A percentile compares a stretch with the other conserved stretches of the same genome.
Evolutionary conservation across 2,113 vertebrate species (phyloP).

Genomic region (Xyrauchen texanus): DNA sequence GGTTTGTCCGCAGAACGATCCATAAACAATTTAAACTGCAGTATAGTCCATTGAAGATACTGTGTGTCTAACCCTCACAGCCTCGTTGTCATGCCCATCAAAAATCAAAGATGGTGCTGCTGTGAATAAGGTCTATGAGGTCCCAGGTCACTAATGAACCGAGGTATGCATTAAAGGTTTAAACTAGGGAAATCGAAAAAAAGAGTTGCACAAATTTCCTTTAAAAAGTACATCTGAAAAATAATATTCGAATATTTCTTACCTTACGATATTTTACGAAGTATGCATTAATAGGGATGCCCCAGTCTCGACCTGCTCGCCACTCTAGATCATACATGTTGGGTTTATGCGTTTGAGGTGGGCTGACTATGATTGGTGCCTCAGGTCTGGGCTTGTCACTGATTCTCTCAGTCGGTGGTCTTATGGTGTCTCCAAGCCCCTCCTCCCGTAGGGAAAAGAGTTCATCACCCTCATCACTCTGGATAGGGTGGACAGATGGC

Average conservation of each 20-base stretch:
- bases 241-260: conserved; percentile 29
- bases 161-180: too few relatives aligned
- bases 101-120: too few relatives aligned
- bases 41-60: too few relatives aligned
- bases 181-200: too few relatives aligned
- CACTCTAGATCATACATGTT: conserved; percentile 87
- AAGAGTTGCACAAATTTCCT: too few relatives aligned
- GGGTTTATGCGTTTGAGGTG: conserved; percentile 87
- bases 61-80: too few relatives aligned
- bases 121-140: too few relatives aligned
- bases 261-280: conserved; percentile 98
- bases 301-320: conserved; percentile 85
- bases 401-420: conserved; percentile 52
- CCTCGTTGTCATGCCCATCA: too few relatives aligned
- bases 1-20: too few relatives aligned
- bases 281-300: conserved; percentile 86
- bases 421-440: conserved; percentile 9
- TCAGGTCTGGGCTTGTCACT: conserved; percentile 75
- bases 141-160: too few relatives aligned
- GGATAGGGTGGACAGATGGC: conserved; percentile 66
- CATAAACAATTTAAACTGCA: too few relatives aligned
- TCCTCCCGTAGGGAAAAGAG: conserved; percentile 50
- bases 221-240: too few relatives aligned
- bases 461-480: conserved; percentile 70
- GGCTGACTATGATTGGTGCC: conserved; percentile 94